Evolutionary conservation across 2,797 vertebrate genomes (phyloP).

Genomic region (Avahi laniger): DNA sequence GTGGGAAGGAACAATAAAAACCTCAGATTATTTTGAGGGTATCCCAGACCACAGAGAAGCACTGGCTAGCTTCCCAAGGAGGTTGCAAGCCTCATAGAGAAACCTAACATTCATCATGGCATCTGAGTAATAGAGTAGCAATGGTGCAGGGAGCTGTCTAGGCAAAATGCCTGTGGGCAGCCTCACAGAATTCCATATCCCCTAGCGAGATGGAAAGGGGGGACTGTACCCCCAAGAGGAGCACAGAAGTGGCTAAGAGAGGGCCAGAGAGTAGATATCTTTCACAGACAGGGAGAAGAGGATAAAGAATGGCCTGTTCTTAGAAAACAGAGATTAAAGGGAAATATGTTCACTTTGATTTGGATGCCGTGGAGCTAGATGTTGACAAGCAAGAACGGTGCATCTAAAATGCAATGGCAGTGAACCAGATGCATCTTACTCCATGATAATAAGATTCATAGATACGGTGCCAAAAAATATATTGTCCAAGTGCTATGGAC

Average conservation of each 20-base stretch:
- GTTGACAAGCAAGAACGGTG: neutral
- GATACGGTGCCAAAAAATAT: neutral
- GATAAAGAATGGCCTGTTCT: neutral
- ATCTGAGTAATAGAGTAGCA: neutral
- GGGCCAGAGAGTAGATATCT: neutral
- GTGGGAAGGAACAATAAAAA: neutral
- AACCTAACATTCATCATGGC: neutral
- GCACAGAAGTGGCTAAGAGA: neutral
- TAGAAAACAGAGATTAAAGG: neutral
- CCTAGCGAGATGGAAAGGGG: neutral
- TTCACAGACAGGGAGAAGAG: neutral
- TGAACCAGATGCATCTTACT: neutral
- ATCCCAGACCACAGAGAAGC: neutral
- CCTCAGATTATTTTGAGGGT: neutral
- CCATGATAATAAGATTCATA: neutral
- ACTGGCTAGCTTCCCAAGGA: neutral
- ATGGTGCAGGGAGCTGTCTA: neutral
- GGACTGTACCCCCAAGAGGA: neutral
- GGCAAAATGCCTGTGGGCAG: neutral
- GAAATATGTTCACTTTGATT: neutral
- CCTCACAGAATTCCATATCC: neutral
- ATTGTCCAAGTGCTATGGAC: neutral
- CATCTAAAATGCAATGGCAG: neutral
- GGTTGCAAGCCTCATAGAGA: neutral
- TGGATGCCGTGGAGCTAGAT: neutral